Evolutionary conservation across 53 echinoderm and acorn worm genomes (phyloP).

Genomic region (Apostichopus leukothele): DNA sequence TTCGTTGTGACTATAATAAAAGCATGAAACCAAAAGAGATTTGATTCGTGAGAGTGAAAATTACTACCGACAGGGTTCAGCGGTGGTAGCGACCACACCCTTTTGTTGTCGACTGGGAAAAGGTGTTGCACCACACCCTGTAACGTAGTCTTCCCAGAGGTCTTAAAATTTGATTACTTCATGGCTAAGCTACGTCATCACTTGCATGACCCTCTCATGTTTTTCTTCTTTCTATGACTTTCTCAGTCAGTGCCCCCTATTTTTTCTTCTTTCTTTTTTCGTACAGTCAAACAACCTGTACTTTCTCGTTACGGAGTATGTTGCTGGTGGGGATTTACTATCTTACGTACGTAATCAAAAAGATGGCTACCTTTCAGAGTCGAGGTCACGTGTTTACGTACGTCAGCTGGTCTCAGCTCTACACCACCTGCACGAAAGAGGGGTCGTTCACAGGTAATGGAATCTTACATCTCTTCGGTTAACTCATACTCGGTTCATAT

Average conservation of each 20-base stretch:
- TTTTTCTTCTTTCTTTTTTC: too few species aligned
- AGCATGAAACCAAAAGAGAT: too few species aligned
- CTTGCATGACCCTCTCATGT: background rate
- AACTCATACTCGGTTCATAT: too few species aligned
- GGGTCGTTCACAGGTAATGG: slow-evolving; percentile 92
- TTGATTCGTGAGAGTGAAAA: too few species aligned
- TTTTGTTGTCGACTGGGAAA: background rate
- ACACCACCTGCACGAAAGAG: slow-evolving; percentile 89
- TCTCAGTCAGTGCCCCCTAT: too few species aligned
- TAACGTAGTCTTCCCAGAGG: too few species aligned
- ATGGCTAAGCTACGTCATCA: background rate
- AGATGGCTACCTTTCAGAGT: slow-evolving; percentile 74
- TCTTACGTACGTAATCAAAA: slow-evolving; percentile 78
- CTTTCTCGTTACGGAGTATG: slow-evolving; percentile 89
- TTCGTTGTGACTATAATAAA: too few species aligned
- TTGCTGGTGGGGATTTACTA: slow-evolving; percentile 87
- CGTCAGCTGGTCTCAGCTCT: slow-evolving; percentile 95
- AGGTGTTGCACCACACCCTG: too few species aligned
- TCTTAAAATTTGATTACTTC: too few species aligned
- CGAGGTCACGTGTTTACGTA: slow-evolving; percentile 75
- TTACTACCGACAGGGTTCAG: background rate
- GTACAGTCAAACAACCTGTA: slow-evolving; percentile 77
- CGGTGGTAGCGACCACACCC: background rate
- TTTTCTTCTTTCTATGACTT: too few species aligned
- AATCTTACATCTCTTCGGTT: background rate